A percentile compares a stretch with the other conserved stretches of the same genome.
Conservation (phyloP, 2,888 invertebrate species). For the Ecdyonurus torrentis region DNA sequence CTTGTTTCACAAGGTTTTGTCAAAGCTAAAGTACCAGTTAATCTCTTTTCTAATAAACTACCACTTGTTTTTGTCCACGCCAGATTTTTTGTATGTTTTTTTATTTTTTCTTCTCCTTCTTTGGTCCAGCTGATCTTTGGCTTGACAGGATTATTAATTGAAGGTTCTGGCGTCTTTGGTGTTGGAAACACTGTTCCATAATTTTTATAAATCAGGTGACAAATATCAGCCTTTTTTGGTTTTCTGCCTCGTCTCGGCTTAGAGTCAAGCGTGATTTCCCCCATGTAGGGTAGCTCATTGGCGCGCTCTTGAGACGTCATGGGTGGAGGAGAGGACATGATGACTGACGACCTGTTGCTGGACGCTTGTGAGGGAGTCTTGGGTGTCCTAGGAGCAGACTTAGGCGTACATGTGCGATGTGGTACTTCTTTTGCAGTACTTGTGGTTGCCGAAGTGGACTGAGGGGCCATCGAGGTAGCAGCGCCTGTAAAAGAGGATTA, state of each 20-base stretch:
- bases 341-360: slow-evolving; percentile 11
- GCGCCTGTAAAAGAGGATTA: background rate
- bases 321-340: slow-evolving; percentile 15
- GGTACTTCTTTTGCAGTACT: background rate
- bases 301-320: slow-evolving; percentile 27
- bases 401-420: slow-evolving; percentile 2
- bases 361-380: background rate
- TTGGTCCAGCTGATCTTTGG: background rate
- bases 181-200: slow-evolving; percentile 70
- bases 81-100: slow-evolving; percentile 15
- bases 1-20: background rate
- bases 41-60: slow-evolving; percentile 47
- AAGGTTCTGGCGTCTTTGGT: background rate
- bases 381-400: slow-evolving; percentile 1
- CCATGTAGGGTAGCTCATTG: slow-evolving; percentile 79
- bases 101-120: background rate
- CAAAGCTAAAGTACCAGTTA: slow-evolving; percentile 26
- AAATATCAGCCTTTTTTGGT: slow-evolving; percentile 84
- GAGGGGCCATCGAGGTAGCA: background rate
- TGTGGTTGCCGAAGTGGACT: background rate
- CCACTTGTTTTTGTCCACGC: slow-evolving; percentile 23
- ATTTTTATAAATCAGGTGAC: slow-evolving; percentile 79
- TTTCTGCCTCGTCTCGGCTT: slow-evolving; percentile 74
- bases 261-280: slow-evolving; percentile 75
- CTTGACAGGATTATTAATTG: background rate